Conservation (phyloP, 2,113 vertebrate species). For the Dicentrarchus labrax region DNA sequence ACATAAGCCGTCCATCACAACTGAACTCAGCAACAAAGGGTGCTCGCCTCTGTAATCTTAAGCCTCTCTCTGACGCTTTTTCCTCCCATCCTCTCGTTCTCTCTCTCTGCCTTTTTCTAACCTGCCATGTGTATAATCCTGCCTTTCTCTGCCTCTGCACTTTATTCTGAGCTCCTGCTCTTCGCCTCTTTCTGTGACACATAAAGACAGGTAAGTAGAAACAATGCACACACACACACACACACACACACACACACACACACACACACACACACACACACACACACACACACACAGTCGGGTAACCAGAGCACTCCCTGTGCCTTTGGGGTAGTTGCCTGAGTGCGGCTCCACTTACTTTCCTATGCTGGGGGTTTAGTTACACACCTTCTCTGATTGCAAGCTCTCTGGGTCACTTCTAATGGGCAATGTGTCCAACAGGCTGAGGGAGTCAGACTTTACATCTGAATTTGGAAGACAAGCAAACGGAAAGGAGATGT, state of each 20-base stretch:
- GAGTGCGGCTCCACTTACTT: constrained; percentile 81
- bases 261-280: constrained; percentile 24
- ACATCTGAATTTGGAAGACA: constrained; percentile 55
- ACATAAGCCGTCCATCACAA: constrained; percentile 65
- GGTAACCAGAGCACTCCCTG: constrained; percentile 83
- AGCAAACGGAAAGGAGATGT: constrained; percentile 38
- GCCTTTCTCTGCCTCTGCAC: constrained; percentile 72
- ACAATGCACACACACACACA: constrained; percentile 65
- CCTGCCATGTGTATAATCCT: constrained; percentile 81
- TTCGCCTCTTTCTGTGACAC: constrained; percentile 66
- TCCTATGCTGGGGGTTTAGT: constrained; percentile 74
- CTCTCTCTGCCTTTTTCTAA: constrained; percentile 66
- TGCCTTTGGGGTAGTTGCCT: constrained; percentile 70
- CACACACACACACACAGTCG: constrained; percentile 35
- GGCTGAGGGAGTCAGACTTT: constrained; percentile 39
- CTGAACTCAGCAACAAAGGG: constrained; percentile 60
- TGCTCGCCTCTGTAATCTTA: constrained; percentile 72
- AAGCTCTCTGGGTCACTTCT: constrained; percentile 72
- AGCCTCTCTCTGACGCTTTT: constrained; percentile 68
- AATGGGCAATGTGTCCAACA: constrained; percentile 61
- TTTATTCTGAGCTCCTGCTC: constrained; percentile 59
- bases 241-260: too few species aligned
- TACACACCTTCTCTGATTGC: constrained; percentile 86
- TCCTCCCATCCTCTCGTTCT: constrained; percentile 71
- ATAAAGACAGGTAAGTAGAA: constrained; percentile 75